Evolutionary conservation across 2,113 vertebrate species (phyloP).

Genomic region (Pelodiscus sinensis): DNA sequence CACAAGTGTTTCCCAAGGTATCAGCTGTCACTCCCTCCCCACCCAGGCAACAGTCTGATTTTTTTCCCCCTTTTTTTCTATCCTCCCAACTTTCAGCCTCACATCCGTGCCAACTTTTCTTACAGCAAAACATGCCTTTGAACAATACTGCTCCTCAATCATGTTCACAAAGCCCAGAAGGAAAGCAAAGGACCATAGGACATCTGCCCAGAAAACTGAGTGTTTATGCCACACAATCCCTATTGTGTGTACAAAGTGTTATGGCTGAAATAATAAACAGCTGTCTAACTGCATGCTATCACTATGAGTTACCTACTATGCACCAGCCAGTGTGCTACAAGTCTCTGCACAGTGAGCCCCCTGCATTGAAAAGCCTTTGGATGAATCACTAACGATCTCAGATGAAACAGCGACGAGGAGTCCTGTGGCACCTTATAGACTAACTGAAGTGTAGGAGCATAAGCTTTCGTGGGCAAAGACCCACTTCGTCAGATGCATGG

Average conservation of each 20-base stretch:
- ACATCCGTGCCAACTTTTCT: background rate
- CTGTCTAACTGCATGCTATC: background rate
- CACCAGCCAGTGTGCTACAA: background rate
- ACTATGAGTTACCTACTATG: background rate
- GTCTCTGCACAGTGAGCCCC: background rate
- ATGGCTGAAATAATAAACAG: background rate
- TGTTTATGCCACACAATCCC: background rate
- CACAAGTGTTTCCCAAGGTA: background rate
- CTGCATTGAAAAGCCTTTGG: background rate
- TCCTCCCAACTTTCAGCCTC: background rate
- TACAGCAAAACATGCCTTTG: background rate
- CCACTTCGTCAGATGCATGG: too few relatives aligned
- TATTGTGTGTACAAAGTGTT: background rate
- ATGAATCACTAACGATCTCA: background rate
- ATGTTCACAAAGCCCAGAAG: background rate
- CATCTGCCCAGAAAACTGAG: background rate
- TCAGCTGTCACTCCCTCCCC: background rate
- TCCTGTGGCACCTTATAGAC: too few relatives aligned
- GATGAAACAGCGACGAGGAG: too few relatives aligned
- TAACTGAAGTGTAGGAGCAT: too few relatives aligned
- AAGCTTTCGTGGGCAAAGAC: too few relatives aligned
- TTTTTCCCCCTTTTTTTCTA: background rate
- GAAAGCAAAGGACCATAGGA: background rate
- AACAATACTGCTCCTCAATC: background rate
- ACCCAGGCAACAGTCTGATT: background rate